Percentiles rank a stretch among this genome's conserved stretches.
phyloP scores from a whole-genome alignment of 2,113 vertebrate genomes.

The Panthera leo region DNA sequence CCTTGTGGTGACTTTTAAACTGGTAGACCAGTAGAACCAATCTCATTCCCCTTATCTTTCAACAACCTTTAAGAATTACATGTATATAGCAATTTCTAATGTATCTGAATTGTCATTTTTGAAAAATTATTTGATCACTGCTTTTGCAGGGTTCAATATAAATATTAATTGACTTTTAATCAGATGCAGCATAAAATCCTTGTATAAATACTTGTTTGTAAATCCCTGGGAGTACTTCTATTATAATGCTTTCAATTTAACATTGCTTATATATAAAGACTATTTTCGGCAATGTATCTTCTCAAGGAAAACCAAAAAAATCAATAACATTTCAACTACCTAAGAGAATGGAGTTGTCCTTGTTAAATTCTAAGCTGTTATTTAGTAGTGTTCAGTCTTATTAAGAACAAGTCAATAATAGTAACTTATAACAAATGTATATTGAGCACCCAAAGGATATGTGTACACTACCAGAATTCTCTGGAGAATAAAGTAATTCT shows the following conservation, averaged over 20 bases:
- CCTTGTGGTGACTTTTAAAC: not conserved
- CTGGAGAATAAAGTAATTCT: conserved; percentile 45
- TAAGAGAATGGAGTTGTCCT: conserved; percentile 46
- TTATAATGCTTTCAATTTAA: conserved; percentile 51
- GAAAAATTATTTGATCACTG: not conserved
- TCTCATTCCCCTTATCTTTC: not conserved
- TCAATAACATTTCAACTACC: conserved; percentile 58
- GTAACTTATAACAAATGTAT: conserved; percentile 57
- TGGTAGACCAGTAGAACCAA: not conserved
- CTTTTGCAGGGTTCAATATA: not conserved
- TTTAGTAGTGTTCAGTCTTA: conserved; percentile 45
- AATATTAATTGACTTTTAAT: conserved; percentile 54
- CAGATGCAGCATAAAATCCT: not conserved
- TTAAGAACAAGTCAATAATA: conserved; percentile 54
- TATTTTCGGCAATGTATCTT: conserved; percentile 29
- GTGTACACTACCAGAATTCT: not conserved
- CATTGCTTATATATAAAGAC: conserved; percentile 9
- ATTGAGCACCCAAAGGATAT: conserved; percentile 51
- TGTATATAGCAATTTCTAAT: not conserved
- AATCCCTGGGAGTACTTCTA: conserved; percentile 34
- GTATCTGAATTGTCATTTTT: not conserved
- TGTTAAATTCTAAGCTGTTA: conserved; percentile 55
- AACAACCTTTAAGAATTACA: not conserved
- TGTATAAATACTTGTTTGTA: not conserved
- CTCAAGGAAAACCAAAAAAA: conserved; percentile 55